phyloP scores from a whole-genome alignment of 2,113 vertebrate genomes.

The Oreocharis arfaki region DNA sequence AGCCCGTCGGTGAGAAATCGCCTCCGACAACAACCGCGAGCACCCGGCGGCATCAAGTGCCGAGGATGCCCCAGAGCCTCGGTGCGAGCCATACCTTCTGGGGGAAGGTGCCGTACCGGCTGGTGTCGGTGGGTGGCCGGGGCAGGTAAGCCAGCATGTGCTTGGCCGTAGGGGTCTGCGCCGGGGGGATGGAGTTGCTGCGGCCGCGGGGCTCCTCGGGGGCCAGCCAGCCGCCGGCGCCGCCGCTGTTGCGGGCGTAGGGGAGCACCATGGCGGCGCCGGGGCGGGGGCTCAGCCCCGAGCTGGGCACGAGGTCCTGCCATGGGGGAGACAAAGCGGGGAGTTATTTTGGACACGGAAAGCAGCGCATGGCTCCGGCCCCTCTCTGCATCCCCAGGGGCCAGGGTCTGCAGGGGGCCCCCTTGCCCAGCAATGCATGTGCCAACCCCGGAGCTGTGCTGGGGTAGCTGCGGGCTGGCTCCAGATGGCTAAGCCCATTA shows the following conservation, averaged over 20 bases:
- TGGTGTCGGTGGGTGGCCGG: conserved; percentile 44
- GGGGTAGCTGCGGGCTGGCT: neutral
- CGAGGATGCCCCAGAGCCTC: neutral
- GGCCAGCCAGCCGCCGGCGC: neutral
- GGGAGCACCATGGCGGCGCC: neutral
- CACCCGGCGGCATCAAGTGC: neutral
- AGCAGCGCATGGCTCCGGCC: rapidly evolving
- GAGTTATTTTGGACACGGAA: rapidly evolving
- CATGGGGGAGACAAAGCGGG: neutral
- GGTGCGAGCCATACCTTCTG: conserved; percentile 46
- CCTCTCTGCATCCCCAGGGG: rapidly evolving
- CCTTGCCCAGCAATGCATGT: rapidly evolving
- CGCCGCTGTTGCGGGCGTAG: neutral
- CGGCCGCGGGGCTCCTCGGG: conserved; percentile 40
- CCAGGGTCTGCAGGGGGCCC: rapidly evolving
- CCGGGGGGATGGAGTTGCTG: conserved; percentile 72
- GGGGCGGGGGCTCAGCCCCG: neutral
- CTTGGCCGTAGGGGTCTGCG: conserved; percentile 69
- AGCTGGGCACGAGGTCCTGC: neutral
- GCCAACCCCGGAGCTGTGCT: neutral
- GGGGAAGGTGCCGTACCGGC: conserved; percentile 59
- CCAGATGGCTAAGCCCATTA: conserved; percentile 57
- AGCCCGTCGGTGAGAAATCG: neutral
- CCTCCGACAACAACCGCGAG: neutral
- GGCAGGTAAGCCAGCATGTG: conserved; percentile 75